Evolutionary conservation across 2,797 vertebrate genomes (phyloP), one percentile per base, ranked within the genome.

Genomic region (Nannoperca obscura): DNA sequence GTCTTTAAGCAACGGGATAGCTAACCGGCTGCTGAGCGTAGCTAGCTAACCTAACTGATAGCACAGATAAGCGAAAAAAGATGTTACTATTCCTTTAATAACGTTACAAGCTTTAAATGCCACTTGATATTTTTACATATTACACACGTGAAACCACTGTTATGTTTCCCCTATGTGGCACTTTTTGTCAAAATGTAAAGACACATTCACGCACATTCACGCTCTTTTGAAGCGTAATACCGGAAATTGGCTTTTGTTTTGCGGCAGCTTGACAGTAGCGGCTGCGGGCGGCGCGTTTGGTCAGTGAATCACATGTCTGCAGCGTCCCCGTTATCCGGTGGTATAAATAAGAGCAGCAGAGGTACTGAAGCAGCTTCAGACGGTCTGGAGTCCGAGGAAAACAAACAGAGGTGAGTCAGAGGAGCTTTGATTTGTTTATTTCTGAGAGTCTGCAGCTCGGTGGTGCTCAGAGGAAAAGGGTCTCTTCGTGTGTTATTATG

Each of bases 341-440:
- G 66, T 93, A 95, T 95, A 95, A 94, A 95, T 77, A 90, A 2
- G 49, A 61, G 78, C 70, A 60, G 79, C 77, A 69, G 77, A 14
- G 47, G 40, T 40, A 2, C 54, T 30, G 71, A 27, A 27, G 76
- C 86, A 82, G 73, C 85, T 80, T 85, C 82, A 87, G 82, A 76
- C 82, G 15, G 47, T 73, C 78, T 82, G 80, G 84, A 87, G 74
- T 80, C 61, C 72, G 72, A 82, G 73, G 74, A 88, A 46, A 74
- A 59, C 65, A 47, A 40, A 14, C 62, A 36, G 22, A 90, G 94
- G 94, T 95, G 89, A 94, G 94, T 90, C 68, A 65, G 0, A 12
- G 10, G 17, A 4, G 11, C 22, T 68, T 71, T 27, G 5, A 15
- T 36, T 3, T 32, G 0, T 40, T 58, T 65, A 2, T 65, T n/a